Percentiles rank a stretch among this genome's conserved stretches.
These are phyloP conservation scores for Caenorhabditis panamensis DNA, from an alignment of 2,888 invertebrate genomes.

Conservation along the genomic window DNA sequence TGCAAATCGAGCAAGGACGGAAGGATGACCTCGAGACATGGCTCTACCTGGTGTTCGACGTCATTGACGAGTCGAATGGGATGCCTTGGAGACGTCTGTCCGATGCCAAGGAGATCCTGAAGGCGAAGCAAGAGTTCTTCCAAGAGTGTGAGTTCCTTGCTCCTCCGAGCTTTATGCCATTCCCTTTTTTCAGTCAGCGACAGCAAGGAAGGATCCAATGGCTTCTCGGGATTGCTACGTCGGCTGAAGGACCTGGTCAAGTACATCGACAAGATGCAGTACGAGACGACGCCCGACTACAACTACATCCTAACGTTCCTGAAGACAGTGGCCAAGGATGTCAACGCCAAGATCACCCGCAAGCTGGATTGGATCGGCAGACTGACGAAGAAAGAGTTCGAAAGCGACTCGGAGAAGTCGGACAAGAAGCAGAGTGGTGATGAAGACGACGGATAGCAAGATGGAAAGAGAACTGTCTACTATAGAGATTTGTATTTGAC, in stretches of 20 bases:
- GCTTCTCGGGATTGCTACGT: neutral
- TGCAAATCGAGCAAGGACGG: slow-evolving; percentile 64
- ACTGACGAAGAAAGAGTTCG: slow-evolving; percentile 60
- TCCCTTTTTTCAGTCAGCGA: slow-evolving; percentile 28
- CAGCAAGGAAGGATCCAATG: neutral
- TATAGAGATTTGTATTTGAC: too few relatives aligned
- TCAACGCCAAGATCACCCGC: slow-evolving; percentile 36
- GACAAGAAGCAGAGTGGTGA: slow-evolving; percentile 39
- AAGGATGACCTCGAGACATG: slow-evolving; percentile 69
- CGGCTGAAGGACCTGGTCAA: slow-evolving; percentile 25
- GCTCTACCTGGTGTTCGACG: slow-evolving; percentile 64
- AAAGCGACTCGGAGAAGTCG: slow-evolving; percentile 51
- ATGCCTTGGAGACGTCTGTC: slow-evolving; percentile 51
- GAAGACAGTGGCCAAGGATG: slow-evolving; percentile 42
- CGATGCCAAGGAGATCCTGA: slow-evolving; percentile 40
- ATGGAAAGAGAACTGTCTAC: neutral
- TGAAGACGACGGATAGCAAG: neutral
- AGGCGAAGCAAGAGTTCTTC: slow-evolving; percentile 37
- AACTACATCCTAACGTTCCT: slow-evolving; percentile 48
- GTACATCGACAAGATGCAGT: slow-evolving; percentile 45
- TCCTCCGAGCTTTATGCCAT: neutral
- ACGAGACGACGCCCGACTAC: slow-evolving; percentile 44
- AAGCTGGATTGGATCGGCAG: slow-evolving; percentile 63
- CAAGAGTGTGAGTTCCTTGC: slow-evolving; percentile 15
- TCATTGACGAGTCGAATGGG: slow-evolving; percentile 59